These are phyloP conservation scores for Eulemur rubriventer DNA, from an alignment of 2,797 vertebrate genomes.

Conservation along the genomic window DNA sequence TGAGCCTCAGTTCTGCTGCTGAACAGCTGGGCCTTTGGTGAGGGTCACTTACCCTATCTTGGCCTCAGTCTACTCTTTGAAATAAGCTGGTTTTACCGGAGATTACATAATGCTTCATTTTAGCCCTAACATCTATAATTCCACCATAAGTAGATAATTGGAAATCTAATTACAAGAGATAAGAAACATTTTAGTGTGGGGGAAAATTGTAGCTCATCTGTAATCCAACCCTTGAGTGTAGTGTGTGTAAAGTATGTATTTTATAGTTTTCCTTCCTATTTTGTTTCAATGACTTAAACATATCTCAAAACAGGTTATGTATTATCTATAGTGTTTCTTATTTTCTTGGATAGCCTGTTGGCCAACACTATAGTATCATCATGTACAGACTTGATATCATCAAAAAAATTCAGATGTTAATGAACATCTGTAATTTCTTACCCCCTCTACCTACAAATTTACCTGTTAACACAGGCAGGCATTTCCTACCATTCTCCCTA, in stretches of 20 bases:
- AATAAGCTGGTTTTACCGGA: neutral
- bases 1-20: neutral
- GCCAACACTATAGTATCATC: neutral
- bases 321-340: neutral
- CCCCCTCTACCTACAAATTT: neutral
- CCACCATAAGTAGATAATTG: neutral
- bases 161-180: neutral
- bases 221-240: neutral
- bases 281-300: neutral
- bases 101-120: neutral
- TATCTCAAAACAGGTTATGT: neutral
- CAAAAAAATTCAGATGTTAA: neutral
- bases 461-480: neutral
- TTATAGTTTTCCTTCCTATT: neutral
- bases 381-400: neutral
- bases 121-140: neutral
- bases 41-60: neutral
- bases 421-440: neutral
- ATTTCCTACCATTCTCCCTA: no score
- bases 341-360: neutral
- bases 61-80: neutral
- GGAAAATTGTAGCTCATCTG: neutral
- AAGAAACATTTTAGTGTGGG: neutral
- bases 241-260: neutral
- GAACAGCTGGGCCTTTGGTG: neutral